Evolutionary conservation across 1,140 invertebrate genomes (phyloP).

Genomic region (Hermatobates lingyangjiaoensis): DNA sequence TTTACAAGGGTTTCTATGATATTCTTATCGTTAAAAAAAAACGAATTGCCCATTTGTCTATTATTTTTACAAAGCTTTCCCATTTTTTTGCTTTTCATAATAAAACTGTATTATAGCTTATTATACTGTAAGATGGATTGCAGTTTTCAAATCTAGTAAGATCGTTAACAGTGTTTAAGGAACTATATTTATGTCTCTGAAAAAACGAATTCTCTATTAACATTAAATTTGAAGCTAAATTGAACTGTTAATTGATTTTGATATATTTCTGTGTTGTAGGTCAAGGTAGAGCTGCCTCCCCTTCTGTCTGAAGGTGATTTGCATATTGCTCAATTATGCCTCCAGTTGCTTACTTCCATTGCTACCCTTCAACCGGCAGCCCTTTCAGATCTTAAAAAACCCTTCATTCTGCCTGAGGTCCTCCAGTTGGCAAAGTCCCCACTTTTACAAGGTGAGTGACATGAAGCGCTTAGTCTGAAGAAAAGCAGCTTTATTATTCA

Average conservation of each 20-base stretch:
- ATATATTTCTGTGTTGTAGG: constrained; percentile 20
- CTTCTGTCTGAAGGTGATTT: constrained; percentile 84
- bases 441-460: constrained; percentile 45
- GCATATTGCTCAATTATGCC: constrained; percentile 82
- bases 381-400: constrained; percentile 38
- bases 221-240: neutral
- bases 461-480: too few species aligned
- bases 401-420: constrained; percentile 61
- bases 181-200: too few species aligned
- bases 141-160: too few species aligned
- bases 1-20: too few species aligned
- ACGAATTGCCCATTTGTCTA: too few species aligned
- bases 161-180: too few species aligned
- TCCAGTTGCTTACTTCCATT: constrained; percentile 56
- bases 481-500: too few species aligned
- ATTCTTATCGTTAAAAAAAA: too few species aligned
- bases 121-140: too few species aligned
- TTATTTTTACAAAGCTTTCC: too few species aligned
- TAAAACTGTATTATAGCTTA: too few species aligned
- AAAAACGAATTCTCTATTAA: constrained; percentile 1
- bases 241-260: constrained; percentile 1
- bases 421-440: constrained; percentile 75
- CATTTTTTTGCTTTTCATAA: too few species aligned
- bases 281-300: constrained; percentile 67
- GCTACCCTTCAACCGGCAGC: constrained; percentile 46